These are phyloP conservation scores for Montipora cactus DNA, from an alignment of 64 coral and sea anemone species.

Conservation along the genomic window DNA sequence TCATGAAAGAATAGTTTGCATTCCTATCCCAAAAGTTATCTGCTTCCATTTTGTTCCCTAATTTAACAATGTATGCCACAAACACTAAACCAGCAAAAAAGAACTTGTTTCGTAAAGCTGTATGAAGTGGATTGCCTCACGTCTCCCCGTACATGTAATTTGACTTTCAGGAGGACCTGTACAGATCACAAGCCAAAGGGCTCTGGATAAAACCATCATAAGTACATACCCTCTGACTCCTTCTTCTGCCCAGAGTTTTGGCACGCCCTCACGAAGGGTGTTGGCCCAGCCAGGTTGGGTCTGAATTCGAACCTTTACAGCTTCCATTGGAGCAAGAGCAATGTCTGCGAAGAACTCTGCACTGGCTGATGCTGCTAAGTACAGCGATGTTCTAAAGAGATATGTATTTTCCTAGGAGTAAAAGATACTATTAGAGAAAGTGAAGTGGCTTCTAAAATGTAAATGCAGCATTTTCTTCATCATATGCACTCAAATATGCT, in stretches of 20 bases:
- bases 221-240: constrained; percentile 87
- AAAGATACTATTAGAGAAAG: background rate
- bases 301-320: constrained; percentile 96
- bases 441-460: background rate
- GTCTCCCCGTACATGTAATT: too few species aligned
- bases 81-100: too few species aligned
- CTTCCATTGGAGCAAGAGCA: constrained; percentile 96
- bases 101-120: too few species aligned
- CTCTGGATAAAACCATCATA: background rate
- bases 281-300: constrained; percentile 97
- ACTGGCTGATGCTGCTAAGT: constrained; percentile 95
- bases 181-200: too few species aligned
- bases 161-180: too few species aligned
- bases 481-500: too few species aligned
- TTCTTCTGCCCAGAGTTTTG: constrained; percentile 82
- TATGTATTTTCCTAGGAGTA: constrained; percentile 86
- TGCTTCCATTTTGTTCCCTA: too few species aligned
- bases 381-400: constrained; percentile 88
- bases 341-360: constrained; percentile 99
- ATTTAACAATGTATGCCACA: too few species aligned
- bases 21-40: too few species aligned
- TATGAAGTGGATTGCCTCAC: too few species aligned
- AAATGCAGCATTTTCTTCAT: too few species aligned
- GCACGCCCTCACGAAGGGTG: constrained; percentile 86
- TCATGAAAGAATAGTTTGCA: too few species aligned